A percentile compares a stretch with the other conserved stretches of the same genome.
Conservation (phyloP, 1,140 invertebrate genomes). For the Diabrotica undecimpunctata region DNA sequence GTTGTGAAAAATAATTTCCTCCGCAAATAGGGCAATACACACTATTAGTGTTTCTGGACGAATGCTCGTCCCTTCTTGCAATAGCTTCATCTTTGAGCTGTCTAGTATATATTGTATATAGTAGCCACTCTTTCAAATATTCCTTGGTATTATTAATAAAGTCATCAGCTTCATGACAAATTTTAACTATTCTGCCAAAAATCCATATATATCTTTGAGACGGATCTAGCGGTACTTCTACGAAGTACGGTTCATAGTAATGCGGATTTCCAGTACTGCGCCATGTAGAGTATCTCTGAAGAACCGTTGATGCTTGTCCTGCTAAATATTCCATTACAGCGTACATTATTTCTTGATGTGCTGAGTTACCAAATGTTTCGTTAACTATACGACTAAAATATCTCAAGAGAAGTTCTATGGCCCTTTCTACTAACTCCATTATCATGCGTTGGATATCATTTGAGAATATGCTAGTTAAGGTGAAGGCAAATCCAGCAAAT, state of each 20-base stretch:
- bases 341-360: slow-evolving; percentile 16
- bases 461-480: slow-evolving; percentile 9
- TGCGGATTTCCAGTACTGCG: slow-evolving; percentile 13
- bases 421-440: slow-evolving; percentile 8
- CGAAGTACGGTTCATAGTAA: slow-evolving; percentile 22
- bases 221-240: slow-evolving; percentile 9
- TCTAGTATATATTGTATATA: no score
- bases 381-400: not conserved
- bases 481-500: slow-evolving; percentile 1
- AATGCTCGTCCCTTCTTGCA: no score
- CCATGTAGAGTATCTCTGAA: slow-evolving; percentile 22
- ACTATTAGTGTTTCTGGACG: no score
- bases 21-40: no score
- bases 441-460: slow-evolving; percentile 15
- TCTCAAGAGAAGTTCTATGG: not conserved
- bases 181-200: slow-evolving; percentile 21
- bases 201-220: slow-evolving; percentile 19
- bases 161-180: slow-evolving; percentile 15
- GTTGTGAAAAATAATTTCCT: no score
- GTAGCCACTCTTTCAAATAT: no score
- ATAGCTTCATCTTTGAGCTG: no score
- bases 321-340: slow-evolving; percentile 26
- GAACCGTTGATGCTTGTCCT: slow-evolving; percentile 16
- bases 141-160: no score
- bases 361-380: slow-evolving; percentile 20